Evolutionary conservation across 2,888 invertebrate species (phyloP).

Genomic region (Agriopis marginaria): DNA sequence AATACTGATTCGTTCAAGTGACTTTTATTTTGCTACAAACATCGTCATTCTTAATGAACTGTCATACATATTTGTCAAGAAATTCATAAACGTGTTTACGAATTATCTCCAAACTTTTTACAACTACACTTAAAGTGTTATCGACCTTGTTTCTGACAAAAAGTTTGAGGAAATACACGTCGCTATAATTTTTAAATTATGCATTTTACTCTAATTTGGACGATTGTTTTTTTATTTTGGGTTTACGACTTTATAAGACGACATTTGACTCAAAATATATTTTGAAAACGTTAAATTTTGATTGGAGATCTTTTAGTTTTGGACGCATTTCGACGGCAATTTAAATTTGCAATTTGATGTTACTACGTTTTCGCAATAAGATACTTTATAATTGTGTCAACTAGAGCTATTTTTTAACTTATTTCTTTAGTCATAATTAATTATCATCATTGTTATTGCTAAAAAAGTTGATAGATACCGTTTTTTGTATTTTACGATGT

Average conservation of each 20-base stretch:
- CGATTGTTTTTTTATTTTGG: constrained; percentile 19
- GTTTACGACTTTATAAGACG: constrained; percentile 19
- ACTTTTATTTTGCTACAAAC: constrained; percentile 26
- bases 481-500: no score
- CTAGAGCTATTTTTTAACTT: no score
- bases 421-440: no score
- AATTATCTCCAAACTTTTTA: constrained; percentile 32
- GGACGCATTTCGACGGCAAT: not conserved
- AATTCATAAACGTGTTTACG: constrained; percentile 37
- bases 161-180: constrained; percentile 27
- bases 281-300: not conserved
- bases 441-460: no score
- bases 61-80: constrained; percentile 21
- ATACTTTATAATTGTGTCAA: not conserved
- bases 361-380: no score
- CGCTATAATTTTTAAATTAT: constrained; percentile 26
- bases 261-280: constrained; percentile 10
- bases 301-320: not conserved
- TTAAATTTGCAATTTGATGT: not conserved
- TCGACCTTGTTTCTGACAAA: constrained; percentile 24
- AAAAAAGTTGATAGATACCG: no score
- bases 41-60: constrained; percentile 13
- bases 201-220: constrained; percentile 28
- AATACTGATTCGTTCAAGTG: not conserved
- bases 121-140: constrained; percentile 29